Conservation (phyloP, 1,140 invertebrate genomes). For the silkworm (Bombyx mori) region DNA sequence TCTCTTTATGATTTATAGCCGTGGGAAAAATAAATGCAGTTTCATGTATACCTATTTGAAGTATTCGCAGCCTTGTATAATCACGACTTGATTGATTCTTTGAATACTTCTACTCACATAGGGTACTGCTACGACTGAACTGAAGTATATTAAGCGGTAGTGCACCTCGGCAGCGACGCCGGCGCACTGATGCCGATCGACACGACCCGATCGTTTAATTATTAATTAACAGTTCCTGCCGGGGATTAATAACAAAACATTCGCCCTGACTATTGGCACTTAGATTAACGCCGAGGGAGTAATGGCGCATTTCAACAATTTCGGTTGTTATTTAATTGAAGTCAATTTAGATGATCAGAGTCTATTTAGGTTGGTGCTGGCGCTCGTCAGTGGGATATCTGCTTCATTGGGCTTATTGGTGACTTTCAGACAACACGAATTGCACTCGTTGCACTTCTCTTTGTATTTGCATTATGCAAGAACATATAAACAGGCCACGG, state of each 20-base stretch:
- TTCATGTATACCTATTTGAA: too few species aligned
- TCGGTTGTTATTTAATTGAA: conserved; percentile 72
- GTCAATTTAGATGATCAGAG: conserved; percentile 72
- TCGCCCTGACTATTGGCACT: conserved; percentile 68
- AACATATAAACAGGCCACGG: conserved; percentile 32
- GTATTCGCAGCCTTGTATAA: too few species aligned
- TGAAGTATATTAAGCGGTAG: conserved; percentile 4
- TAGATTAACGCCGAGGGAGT: conserved; percentile 69
- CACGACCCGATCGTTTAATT: conserved; percentile 51
- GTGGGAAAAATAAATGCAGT: conserved; percentile 37
- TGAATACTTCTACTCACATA: too few species aligned
- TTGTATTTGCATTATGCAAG: conserved; percentile 44
- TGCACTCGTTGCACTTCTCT: conserved; percentile 61
- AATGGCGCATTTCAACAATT: conserved; percentile 72
- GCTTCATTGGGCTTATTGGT: conserved; percentile 71
- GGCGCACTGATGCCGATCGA: conserved; percentile 45
- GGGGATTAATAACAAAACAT: conserved; percentile 69
- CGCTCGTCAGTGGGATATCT: conserved; percentile 66
- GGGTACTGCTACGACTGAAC: too few species aligned
- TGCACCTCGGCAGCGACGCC: conserved; percentile 21
- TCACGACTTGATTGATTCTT: too few species aligned
- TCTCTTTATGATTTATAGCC: conserved; percentile 62
- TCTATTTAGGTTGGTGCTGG: conserved; percentile 71
- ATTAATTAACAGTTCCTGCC: conserved; percentile 64
- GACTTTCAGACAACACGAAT: conserved; percentile 70